These are phyloP conservation scores for Gila orcuttii DNA, from an alignment of 2,113 vertebrate species.

Conservation along the genomic window DNA sequence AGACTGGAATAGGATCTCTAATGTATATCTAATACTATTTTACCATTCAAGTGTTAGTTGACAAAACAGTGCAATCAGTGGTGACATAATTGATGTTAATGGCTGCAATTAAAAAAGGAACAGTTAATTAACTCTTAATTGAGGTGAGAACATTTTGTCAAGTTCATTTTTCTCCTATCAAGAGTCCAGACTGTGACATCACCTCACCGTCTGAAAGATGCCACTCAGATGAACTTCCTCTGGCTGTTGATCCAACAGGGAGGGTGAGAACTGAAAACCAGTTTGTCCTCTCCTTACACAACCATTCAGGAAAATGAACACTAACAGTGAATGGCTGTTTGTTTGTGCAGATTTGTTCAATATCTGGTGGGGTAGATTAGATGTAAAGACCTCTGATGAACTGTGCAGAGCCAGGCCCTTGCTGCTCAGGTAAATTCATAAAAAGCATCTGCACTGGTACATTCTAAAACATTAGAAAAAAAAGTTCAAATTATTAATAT, in stretches of 20 bases:
- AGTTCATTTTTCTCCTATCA: constrained; percentile 28
- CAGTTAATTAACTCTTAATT: constrained; percentile 18
- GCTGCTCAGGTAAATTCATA: neutral
- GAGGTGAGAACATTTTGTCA: constrained; percentile 45
- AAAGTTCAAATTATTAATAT: neutral
- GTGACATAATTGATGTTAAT: constrained; percentile 49
- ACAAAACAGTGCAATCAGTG: constrained; percentile 46
- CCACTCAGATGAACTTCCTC: constrained; percentile 12
- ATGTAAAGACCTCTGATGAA: neutral
- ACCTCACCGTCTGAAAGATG: constrained; percentile 33
- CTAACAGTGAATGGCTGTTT: neutral
- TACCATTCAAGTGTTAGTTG: constrained; percentile 36
- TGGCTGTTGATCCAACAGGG: constrained; percentile 59
- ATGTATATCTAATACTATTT: neutral
- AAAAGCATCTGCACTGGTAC: neutral
- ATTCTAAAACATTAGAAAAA: neutral
- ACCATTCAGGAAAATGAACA: neutral
- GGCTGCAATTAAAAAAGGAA: constrained; percentile 41
- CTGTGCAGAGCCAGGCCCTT: neutral
- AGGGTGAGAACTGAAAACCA: constrained; percentile 45
- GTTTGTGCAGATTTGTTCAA: constrained; percentile 8
- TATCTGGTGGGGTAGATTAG: neutral
- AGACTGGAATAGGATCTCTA: neutral
- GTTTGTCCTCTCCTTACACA: constrained; percentile 57
- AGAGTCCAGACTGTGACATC: constrained; percentile 26